Evolutionary conservation across 2,888 invertebrate genomes (phyloP), one percentile per base, ranked within the genome.

Genomic region (Drosophila subquinaria): DNA sequence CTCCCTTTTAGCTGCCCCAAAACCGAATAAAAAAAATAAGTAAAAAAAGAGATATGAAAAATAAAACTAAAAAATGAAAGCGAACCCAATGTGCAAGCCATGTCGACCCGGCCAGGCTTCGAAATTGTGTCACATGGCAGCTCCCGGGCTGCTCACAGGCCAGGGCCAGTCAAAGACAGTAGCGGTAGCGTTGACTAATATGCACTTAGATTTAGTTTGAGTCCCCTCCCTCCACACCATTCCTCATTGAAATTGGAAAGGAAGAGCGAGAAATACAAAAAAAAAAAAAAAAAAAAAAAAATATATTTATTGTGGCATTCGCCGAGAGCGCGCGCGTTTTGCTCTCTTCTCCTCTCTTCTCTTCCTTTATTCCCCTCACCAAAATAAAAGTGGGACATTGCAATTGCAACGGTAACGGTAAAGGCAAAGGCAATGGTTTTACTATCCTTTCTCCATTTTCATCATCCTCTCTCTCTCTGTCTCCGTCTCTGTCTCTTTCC

Each of bases 161-260:
- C 81, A 77, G 84, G 73, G 68, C 72, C 76, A 86, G 83, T 72
- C 82, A 86, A 79, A 85, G 74, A 78, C 85, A 73, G 36, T 23
- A 10, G 73, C 38, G 64, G 61, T 60, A 67, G 76, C 73, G 69
- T 74, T 79, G 79, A 82, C 88, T 82, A 88, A 82, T 82, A 82
- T 67, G 76, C 69, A 68, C 79, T 69, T 66, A 82, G 76, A 88
- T 82, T 88, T 86, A 69, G 74, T 76, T 76, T 76, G 51, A 45
- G 40, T 45, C 35, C 47, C 33, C 13, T 47, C 50, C 53, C 56
- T 15, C 59, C 59, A 6, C 8, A 15, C 4, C 48, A 43, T 33
- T 55, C 9, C 50, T 47, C 35, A 56, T 17, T 50, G 51, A 57
- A 78, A 27, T 27, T 64, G 52, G 59, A 40, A 40, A 47, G 78